phyloP scores from a whole-genome alignment of 2,888 invertebrate species.

The Drosophila bunnanda region DNA sequence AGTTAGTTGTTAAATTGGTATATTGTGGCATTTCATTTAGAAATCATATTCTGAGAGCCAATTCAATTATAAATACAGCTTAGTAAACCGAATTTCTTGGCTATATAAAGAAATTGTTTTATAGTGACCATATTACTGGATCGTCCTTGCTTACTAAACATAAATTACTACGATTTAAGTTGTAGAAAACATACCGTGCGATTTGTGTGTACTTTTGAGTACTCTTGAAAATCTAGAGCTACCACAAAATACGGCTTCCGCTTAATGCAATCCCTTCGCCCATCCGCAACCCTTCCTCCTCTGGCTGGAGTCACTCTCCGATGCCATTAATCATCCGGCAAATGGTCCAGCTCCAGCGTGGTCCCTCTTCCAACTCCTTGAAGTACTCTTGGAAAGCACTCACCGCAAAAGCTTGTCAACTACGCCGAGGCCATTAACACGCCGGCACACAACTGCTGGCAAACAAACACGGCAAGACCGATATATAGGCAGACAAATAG shows the following conservation, averaged over 20 bases:
- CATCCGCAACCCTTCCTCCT: conserved; percentile 10
- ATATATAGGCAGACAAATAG: conserved; percentile 32
- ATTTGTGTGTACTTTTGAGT: background rate
- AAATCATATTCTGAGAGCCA: no score
- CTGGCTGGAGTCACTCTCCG: conserved; percentile 14
- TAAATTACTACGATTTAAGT: background rate
- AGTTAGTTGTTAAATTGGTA: no score
- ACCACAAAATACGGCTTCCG: background rate
- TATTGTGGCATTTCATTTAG: background rate
- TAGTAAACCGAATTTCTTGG: background rate
- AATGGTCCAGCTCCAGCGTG: conserved; percentile 49
- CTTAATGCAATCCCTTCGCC: background rate
- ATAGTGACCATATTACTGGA: background rate
- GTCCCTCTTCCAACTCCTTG: conserved; percentile 39
- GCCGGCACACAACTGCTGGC: conserved; percentile 54
- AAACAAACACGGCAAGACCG: conserved; percentile 48
- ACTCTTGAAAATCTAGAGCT: background rate
- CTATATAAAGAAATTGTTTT: background rate
- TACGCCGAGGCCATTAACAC: conserved; percentile 78
- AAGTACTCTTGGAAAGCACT: conserved; percentile 52
- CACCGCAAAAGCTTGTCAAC: conserved; percentile 75
- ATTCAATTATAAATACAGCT: no score
- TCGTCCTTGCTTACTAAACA: no score
- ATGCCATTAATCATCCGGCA: conserved; percentile 65
- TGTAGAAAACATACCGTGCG: background rate